Percentiles rank a stretch among this genome's conserved stretches.
Evolutionary conservation across 2,888 invertebrate genomes (phyloP).

Genomic region (Campopleginae sp.): DNA sequence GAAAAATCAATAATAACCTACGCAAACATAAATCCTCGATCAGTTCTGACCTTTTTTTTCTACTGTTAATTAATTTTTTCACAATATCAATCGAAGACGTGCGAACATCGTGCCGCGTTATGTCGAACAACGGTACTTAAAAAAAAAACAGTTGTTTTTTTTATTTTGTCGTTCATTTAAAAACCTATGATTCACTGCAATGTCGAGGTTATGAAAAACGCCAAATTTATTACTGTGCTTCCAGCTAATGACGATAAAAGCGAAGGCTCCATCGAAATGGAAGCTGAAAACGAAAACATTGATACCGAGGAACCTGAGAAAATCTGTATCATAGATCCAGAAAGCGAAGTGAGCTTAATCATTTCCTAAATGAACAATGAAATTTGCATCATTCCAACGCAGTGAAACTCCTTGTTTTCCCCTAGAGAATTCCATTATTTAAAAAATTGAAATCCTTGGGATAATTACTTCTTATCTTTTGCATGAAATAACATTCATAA

Average conservation of each 20-base stretch:
- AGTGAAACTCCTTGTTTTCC: not conserved
- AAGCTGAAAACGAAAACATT: slow-evolving; percentile 73
- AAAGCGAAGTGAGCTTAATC: slow-evolving; percentile 84
- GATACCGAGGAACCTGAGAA: slow-evolving; percentile 85
- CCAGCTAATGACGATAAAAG: slow-evolving; percentile 74
- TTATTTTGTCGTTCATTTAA: not conserved
- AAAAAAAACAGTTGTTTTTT: not conserved
- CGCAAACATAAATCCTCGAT: not conserved
- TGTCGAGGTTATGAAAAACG: slow-evolving; percentile 42
- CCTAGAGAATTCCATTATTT: not conserved
- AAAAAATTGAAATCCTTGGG: not conserved
- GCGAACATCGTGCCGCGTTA: slow-evolving; percentile 15
- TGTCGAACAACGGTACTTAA: slow-evolving; percentile 63
- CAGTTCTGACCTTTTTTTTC: not conserved
- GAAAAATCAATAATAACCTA: slow-evolving; percentile 53
- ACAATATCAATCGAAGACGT: not conserved
- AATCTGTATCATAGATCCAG: slow-evolving; percentile 88
- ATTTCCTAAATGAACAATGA: not conserved
- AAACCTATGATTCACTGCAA: slow-evolving; percentile 20
- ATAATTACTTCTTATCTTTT: no score
- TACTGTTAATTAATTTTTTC: not conserved
- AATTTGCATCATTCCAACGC: not conserved
- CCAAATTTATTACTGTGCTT: slow-evolving; percentile 27
- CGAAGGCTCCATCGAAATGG: slow-evolving; percentile 75
- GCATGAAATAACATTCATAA: no score